Evolutionary conservation across 2,888 invertebrate species (phyloP).

Genomic region (Venusia cambrica): DNA sequence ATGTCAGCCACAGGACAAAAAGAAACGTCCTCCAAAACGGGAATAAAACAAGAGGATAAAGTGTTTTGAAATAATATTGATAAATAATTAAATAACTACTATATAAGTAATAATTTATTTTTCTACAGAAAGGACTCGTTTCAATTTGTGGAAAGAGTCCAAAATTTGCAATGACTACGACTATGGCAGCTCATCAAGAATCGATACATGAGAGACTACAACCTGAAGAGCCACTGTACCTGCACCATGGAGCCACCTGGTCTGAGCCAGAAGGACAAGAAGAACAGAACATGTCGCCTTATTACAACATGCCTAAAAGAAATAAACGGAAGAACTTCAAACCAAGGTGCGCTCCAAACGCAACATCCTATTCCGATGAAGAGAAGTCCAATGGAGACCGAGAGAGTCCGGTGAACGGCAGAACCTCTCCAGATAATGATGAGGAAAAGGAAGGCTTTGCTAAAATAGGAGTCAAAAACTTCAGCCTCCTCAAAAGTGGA

Average conservation of each 20-base stretch:
- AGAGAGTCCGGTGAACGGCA: conserved; percentile 63
- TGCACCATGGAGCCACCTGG: conserved; percentile 79
- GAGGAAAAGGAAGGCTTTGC: conserved; percentile 53
- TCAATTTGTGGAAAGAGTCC: conserved; percentile 62
- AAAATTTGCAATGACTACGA: conserved; percentile 79
- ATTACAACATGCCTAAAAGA: conserved; percentile 82
- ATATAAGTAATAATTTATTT: conserved; percentile 5
- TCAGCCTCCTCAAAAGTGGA: conserved; percentile 69
- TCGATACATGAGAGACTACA: conserved; percentile 77
- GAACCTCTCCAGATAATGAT: conserved; percentile 61
- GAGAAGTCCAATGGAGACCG: conserved; percentile 67
- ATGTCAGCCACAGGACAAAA: too few relatives aligned
- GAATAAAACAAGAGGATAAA: too few relatives aligned
- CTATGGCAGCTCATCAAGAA: conserved; percentile 80
- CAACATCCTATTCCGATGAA: conserved; percentile 73
- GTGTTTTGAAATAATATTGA: too few relatives aligned
- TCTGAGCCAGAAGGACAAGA: conserved; percentile 67
- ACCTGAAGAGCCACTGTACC: conserved; percentile 69
- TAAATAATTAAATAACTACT: too few relatives aligned
- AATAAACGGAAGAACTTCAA: conserved; percentile 90
- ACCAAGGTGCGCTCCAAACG: conserved; percentile 85
- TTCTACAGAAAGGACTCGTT: conserved; percentile 62
- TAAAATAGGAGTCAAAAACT: conserved; percentile 76
- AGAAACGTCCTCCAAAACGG: too few relatives aligned
- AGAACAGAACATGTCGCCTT: conserved; percentile 65